Evolutionary conservation across 1,140 invertebrate genomes (phyloP).

Genomic region (Sarcophaga bullata): DNA sequence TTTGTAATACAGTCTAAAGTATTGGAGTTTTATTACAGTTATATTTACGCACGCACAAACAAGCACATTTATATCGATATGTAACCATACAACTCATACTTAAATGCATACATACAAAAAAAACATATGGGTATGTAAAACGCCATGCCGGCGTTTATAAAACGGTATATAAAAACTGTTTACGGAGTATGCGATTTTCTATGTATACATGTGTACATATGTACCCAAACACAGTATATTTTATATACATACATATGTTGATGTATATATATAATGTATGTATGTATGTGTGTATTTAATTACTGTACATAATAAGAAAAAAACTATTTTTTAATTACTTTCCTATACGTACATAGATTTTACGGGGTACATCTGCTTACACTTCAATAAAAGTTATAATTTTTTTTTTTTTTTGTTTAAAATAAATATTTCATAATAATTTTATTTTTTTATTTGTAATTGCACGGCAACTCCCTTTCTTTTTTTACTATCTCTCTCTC

Average conservation of each 20-base stretch:
- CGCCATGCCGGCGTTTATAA: slow-evolving; percentile 16
- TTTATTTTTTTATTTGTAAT: neutral
- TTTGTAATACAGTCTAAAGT: neutral
- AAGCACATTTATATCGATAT: neutral
- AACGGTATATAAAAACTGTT: neutral
- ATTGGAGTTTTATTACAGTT: slow-evolving; percentile 2
- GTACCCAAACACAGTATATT: too few species aligned
- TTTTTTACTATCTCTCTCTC: too few species aligned
- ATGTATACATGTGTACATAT: neutral
- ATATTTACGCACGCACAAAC: neutral
- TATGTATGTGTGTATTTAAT: too few species aligned
- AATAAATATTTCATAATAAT: neutral
- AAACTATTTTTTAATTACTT: too few species aligned
- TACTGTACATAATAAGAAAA: too few species aligned
- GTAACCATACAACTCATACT: neutral
- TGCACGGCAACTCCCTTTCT: slow-evolving; percentile 9
- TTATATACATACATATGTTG: too few species aligned
- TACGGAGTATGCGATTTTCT: neutral
- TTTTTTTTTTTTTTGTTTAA: neutral
- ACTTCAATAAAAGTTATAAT: too few species aligned
- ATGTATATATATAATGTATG: too few species aligned
- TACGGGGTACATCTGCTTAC: too few species aligned
- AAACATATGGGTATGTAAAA: neutral
- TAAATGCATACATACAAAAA: neutral
- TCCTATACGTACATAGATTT: too few species aligned